phyloP scores from a whole-genome alignment of 2,888 invertebrate species.

The Drosophila anomelani region DNA sequence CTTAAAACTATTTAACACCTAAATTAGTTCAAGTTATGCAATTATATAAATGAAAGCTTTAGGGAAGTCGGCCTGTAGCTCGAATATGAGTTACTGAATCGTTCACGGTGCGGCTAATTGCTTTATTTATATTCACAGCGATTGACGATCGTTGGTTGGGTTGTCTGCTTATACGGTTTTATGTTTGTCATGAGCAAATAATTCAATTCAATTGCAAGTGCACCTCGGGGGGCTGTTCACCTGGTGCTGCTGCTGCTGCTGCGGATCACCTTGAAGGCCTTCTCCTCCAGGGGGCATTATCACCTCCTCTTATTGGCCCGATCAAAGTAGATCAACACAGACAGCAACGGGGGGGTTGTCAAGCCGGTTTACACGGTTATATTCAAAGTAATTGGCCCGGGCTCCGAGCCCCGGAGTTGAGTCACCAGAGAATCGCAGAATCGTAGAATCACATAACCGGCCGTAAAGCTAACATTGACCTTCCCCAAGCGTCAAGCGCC shows the following conservation, averaged over 20 bases:
- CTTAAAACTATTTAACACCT: not conserved
- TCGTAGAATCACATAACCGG: slow-evolving; percentile 51
- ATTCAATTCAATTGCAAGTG: slow-evolving; percentile 40
- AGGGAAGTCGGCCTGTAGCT: slow-evolving; percentile 20
- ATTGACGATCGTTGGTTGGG: slow-evolving; percentile 7
- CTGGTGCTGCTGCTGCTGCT: slow-evolving; percentile 11
- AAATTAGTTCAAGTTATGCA: slow-evolving; percentile 1
- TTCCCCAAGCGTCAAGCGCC: slow-evolving; percentile 49
- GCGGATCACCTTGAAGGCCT: slow-evolving; percentile 32
- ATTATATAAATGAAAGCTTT: not conserved
- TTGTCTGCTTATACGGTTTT: slow-evolving; percentile 26
- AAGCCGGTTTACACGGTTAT: slow-evolving; percentile 54
- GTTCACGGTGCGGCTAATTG: slow-evolving; percentile 54
- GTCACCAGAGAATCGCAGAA: slow-evolving; percentile 22
- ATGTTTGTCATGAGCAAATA: slow-evolving; percentile 31
- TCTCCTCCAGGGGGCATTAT: slow-evolving; percentile 4
- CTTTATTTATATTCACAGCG: slow-evolving; percentile 64
- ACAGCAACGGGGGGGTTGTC: slow-evolving; percentile 4
- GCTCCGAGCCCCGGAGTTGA: slow-evolving; percentile 8
- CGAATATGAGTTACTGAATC: slow-evolving; percentile 40
- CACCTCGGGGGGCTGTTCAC: slow-evolving; percentile 33
- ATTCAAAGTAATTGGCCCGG: slow-evolving; percentile 13
- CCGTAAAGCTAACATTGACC: slow-evolving; percentile 70
- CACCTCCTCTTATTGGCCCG: slow-evolving; percentile 2
- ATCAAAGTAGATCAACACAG: slow-evolving; percentile 26